Evolutionary conservation across 2,113 vertebrate species (phyloP).

Genomic region (Eira barbara): DNA sequence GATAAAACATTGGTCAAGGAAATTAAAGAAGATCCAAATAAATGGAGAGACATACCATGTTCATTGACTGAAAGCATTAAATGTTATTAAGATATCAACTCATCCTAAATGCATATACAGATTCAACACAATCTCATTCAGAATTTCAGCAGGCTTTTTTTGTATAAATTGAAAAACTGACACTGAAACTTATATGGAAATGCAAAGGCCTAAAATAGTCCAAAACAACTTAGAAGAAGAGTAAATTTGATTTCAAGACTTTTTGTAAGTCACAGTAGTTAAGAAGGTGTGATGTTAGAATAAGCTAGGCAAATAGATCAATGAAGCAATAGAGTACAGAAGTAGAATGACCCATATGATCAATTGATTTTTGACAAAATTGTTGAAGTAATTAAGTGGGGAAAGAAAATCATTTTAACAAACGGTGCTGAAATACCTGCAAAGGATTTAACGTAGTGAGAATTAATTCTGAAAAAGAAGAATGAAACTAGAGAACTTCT

Average conservation of each 20-base stretch:
- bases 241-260: neutral
- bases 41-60: neutral
- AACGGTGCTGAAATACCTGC: neutral
- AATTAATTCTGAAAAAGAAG: neutral
- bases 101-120: neutral
- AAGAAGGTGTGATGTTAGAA: neutral
- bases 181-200: neutral
- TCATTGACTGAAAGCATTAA: neutral
- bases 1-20: neutral
- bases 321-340: neutral
- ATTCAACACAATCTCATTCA: neutral
- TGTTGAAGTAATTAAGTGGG: neutral
- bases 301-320: neutral
- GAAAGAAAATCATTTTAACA: slow-evolving; percentile 7
- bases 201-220: neutral
- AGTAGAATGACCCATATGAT: neutral
- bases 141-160: neutral
- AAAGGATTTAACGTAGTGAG: neutral
- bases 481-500: neutral
- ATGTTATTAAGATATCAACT: neutral
- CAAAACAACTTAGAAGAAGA: neutral
- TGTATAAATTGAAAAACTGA: neutral
- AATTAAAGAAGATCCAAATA: slow-evolving; percentile 7
- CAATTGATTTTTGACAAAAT: neutral
- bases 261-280: neutral